A percentile compares a stretch with the other conserved stretches of the same genome.
Evolutionary conservation across 2,797 vertebrate genomes (phyloP).

Genomic region (Delichon dasypus): DNA sequence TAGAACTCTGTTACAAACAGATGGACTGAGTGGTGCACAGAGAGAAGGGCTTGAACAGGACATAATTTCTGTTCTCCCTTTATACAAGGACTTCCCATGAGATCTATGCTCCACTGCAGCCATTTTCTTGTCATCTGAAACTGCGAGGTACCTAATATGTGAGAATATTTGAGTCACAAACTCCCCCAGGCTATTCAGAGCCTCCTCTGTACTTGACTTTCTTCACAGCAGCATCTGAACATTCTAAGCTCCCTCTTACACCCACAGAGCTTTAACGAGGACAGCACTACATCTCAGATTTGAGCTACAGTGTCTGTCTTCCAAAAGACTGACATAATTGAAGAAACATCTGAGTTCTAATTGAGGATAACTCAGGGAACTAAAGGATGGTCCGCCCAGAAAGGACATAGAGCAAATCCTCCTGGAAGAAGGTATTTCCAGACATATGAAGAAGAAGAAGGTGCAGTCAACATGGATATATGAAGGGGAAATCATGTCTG

Average conservation of each 20-base stretch:
- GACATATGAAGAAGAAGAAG: not conserved
- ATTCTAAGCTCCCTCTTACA: not conserved
- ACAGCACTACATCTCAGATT: not conserved
- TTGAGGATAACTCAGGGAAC: not conserved
- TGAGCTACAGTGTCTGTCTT: not conserved
- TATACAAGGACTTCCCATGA: not conserved
- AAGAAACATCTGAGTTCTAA: not conserved
- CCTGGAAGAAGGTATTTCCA: not conserved
- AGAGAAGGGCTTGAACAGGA: not conserved
- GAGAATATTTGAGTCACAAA: constrained; percentile 25
- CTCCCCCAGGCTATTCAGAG: not conserved
- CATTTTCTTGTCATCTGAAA: not conserved
- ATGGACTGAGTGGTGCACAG: not conserved
- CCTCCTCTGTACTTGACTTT: not conserved
- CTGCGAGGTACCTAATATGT: not conserved
- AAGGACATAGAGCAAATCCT: not conserved
- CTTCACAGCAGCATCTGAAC: not conserved
- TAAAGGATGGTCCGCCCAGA: not conserved
- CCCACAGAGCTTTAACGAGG: not conserved
- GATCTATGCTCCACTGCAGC: not conserved
- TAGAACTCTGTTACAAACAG: not conserved
- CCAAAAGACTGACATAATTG: not conserved
- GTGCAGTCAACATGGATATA: not conserved
- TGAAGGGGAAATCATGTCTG: not conserved
- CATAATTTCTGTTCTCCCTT: not conserved